Conservation (phyloP, 2,888 invertebrate genomes). For the Lapara coniferarum region DNA sequence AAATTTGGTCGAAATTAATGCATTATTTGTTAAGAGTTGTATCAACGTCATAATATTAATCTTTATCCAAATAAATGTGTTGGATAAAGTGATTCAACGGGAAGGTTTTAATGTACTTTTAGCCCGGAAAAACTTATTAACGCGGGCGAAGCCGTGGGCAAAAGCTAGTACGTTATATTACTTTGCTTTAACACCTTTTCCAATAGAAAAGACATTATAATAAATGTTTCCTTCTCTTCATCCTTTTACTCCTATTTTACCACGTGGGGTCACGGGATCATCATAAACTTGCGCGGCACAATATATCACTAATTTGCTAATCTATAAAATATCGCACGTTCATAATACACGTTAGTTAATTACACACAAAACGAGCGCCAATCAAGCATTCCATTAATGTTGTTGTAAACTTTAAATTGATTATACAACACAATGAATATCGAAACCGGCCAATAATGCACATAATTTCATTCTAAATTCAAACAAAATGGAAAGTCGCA, state of each 20-base stretch:
- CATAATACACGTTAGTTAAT: not conserved
- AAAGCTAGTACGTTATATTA: no score
- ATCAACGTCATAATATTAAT: no score
- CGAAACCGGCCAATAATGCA: conserved; percentile 27
- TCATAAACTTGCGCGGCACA: not conserved
- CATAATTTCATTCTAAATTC: conserved; percentile 32
- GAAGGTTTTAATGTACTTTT: no score
- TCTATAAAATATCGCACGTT: not conserved
- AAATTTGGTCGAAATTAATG: no score
- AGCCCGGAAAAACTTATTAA: no score
- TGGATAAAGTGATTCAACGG: no score
- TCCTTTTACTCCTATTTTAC: not conserved
- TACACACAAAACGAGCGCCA: conserved; percentile 1
- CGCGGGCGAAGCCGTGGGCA: no score
- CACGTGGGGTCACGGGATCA: not conserved
- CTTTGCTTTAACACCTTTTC: no score
- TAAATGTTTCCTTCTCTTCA: not conserved
- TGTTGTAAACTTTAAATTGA: conserved; percentile 1
- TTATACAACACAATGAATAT: conserved; percentile 5
- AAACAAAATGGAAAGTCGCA: conserved; percentile 20
- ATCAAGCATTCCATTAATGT: conserved; percentile 14
- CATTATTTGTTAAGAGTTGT: no score
- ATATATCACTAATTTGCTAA: not conserved
- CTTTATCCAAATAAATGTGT: no score
- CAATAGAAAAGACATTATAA: not conserved